Percentiles rank a stretch among this genome's conserved stretches.
Evolutionary conservation across 2,888 invertebrate species (phyloP).

Genomic region (Bellardia pandia): DNA sequence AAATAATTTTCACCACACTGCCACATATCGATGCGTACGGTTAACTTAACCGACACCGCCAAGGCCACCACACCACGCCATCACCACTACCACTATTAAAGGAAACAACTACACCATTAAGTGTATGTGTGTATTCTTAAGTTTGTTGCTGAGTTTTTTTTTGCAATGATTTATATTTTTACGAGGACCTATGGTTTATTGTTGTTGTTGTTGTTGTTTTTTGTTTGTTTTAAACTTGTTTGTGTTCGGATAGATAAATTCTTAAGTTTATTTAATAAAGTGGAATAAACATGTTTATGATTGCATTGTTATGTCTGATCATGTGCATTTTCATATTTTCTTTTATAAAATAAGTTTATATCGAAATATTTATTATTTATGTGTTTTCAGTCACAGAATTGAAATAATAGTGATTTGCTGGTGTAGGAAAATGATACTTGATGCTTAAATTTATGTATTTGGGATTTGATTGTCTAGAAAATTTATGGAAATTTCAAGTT

Average conservation of each 20-base stretch:
- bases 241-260: constrained; percentile 60
- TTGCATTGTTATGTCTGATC: constrained; percentile 27
- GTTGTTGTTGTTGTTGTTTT: background rate
- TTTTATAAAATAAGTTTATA: constrained; percentile 50
- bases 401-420: constrained; percentile 16
- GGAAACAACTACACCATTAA: background rate
- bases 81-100: constrained; percentile 7
- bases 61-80: constrained; percentile 18
- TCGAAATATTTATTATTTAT: constrained; percentile 54
- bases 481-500: background rate
- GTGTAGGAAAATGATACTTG: background rate
- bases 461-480: background rate
- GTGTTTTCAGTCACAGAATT: background rate
- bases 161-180: constrained; percentile 68
- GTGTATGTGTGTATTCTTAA: constrained; percentile 15
- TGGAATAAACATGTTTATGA: constrained; percentile 66
- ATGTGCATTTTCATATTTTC: constrained; percentile 4
- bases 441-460: background rate
- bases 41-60: constrained; percentile 59
- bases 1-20: constrained; percentile 48
- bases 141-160: constrained; percentile 44
- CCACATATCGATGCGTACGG: constrained; percentile 68
- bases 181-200: constrained; percentile 60
- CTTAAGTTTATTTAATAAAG: constrained; percentile 71
- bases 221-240: constrained; percentile 45